These are phyloP conservation scores for Pediacus dermestoides DNA, from an alignment of 2,888 invertebrate genomes.

Conservation along the genomic window DNA sequence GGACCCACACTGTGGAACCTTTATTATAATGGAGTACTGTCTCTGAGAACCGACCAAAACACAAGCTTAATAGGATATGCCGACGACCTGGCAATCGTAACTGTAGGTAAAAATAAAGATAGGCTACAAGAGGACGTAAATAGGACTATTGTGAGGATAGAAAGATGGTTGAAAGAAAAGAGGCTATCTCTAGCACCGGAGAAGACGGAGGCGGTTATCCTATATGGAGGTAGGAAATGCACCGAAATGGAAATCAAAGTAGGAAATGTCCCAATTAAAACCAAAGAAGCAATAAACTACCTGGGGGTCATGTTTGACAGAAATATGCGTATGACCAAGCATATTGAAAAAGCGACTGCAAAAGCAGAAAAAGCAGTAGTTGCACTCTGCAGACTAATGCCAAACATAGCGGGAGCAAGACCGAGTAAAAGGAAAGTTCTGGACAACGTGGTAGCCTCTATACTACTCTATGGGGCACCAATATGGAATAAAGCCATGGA, in stretches of 20 bases:
- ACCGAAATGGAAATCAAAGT: conserved; percentile 1
- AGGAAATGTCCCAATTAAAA: background rate
- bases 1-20: conserved; percentile 7
- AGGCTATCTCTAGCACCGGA: conserved; percentile 10
- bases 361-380: conserved; percentile 6
- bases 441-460: too few species aligned
- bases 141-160: background rate
- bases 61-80: conserved; percentile 6
- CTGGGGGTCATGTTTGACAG: conserved; percentile 10
- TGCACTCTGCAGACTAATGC: too few species aligned
- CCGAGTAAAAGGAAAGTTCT: too few species aligned
- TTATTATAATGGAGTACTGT: conserved; percentile 10
- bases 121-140: conserved; percentile 4
- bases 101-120: conserved; percentile 4
- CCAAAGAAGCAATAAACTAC: conserved; percentile 7
- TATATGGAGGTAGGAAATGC: conserved; percentile 7
- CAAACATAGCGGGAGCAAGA: too few species aligned
- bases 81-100: conserved; percentile 11
- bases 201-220: conserved; percentile 17
- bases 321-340: conserved; percentile 6
- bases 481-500: too few species aligned
- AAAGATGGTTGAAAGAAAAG: conserved; percentile 6
- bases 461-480: too few species aligned
- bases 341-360: conserved; percentile 1
- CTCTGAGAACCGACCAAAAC: background rate